Evolutionary conservation across 2,113 vertebrate species (phyloP), one percentile per base, ranked within the genome.

Genomic region (Heloderma charlesbogerti): DNA sequence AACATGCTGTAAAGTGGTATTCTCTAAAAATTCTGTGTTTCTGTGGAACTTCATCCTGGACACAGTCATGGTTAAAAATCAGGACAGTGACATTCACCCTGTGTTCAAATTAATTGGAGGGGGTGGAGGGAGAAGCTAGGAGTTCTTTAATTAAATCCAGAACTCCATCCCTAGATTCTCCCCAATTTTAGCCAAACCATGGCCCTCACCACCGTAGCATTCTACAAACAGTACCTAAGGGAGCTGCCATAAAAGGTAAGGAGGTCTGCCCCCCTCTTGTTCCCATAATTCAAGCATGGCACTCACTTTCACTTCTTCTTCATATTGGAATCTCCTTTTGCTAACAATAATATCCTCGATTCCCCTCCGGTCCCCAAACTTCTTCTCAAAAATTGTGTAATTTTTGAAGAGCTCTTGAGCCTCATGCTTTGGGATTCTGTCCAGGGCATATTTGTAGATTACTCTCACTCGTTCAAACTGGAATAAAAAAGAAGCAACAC

Each of bases 341-440:
- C 97, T 99, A 94, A 99, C 99, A 8, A 99, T 99, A 87, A 99
- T 99, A 40, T 99, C 99, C 95, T 99, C 99, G 4, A 99, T 99
- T 7, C 99, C 99, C 77, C 99, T 96, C 37, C 99, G 96, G 96
- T 99, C 99, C 78, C 99, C 99, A 94, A 99, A 99, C 96, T 98
- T 99, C 97, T 99, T 99, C 96, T 99, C 99, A 93, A 99, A 99
- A 96, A 99, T 98, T 0, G 99, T 99, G 95, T 99, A 99, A 95
- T 98, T 99, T 97, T 99, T 99, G 95, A 99, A 99, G 91, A 99
- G 98, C 91, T 99, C 98, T 95, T 99, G 99, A 6, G 99, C 99
- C 12, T 99, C 98, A 48, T 99, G 98, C 92, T 99, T 99, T 15
- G 98, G 98, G 95, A 99, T 99, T 89, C 98, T 96, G 92, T 99